Conservation (phyloP, 1,140 invertebrate species). For the Pachypsylla venusta region DNA sequence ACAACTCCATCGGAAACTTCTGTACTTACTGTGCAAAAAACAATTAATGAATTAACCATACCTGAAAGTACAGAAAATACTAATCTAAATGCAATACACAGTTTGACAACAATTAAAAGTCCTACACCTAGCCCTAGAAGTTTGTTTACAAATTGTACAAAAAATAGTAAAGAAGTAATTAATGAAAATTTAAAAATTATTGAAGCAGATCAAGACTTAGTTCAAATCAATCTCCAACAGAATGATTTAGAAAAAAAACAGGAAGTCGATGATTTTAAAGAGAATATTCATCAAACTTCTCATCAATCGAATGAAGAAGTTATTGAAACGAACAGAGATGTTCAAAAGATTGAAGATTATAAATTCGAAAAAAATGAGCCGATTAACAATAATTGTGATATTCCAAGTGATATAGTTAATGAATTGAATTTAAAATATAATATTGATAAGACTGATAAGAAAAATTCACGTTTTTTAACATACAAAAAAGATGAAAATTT, state of each 20-base stretch:
- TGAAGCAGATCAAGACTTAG: too few relatives aligned
- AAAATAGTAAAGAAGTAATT: background rate
- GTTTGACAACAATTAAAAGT: background rate
- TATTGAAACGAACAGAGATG: background rate
- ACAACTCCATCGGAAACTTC: background rate
- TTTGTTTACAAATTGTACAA: background rate
- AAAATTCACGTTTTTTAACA: background rate
- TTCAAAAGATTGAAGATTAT: background rate
- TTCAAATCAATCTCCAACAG: too few relatives aligned
- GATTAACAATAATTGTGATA: too few relatives aligned
- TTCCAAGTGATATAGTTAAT: too few relatives aligned
- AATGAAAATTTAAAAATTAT: background rate
- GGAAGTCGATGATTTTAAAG: background rate
- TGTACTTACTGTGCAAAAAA: background rate
- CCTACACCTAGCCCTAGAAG: background rate
- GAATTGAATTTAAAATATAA: too few relatives aligned
- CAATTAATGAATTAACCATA: background rate
- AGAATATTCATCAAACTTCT: background rate
- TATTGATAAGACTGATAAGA: too few relatives aligned
- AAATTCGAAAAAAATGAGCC: too few relatives aligned
- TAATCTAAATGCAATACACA: background rate
- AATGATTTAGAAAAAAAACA: background rate
- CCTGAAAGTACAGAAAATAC: background rate
- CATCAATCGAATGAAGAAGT: background rate
- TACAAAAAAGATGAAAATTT: constrained; percentile 2